Conservation (phyloP, 2,888 invertebrate species). For the Mythimna impura region DNA sequence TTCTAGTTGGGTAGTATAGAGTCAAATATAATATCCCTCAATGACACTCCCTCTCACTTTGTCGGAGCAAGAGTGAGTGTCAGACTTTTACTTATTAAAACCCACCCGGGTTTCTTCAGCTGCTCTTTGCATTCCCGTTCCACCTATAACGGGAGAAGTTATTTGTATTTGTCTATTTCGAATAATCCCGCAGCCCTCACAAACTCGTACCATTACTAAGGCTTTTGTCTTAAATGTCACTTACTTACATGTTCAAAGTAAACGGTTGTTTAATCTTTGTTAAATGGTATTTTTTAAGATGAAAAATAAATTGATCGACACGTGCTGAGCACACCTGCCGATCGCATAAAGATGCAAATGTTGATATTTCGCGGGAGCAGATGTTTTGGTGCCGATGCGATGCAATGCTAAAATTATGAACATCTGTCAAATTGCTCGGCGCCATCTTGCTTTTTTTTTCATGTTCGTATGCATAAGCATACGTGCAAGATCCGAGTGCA, state of each 20-base stretch:
- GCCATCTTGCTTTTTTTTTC: conserved; percentile 40
- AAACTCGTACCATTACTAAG: too few species aligned
- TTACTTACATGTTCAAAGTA: not conserved
- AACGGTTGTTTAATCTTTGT: not conserved
- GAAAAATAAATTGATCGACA: conserved; percentile 41
- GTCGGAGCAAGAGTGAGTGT: too few species aligned
- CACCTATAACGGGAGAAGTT: too few species aligned
- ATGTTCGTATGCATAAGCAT: too few species aligned
- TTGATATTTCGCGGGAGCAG: conserved; percentile 67
- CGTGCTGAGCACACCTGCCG: conserved; percentile 68
- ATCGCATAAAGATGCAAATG: conserved; percentile 63
- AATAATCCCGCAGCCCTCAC: too few species aligned
- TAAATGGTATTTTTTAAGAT: conserved; percentile 12
- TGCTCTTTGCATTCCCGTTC: too few species aligned
- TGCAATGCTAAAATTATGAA: conserved; percentile 50
- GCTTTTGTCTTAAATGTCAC: conserved; percentile 9
- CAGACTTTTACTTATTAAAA: too few species aligned
- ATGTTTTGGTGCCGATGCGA: conserved; percentile 61
- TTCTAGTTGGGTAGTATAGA: too few species aligned
- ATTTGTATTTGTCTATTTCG: too few species aligned
- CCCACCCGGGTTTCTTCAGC: too few species aligned
- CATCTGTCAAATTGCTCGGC: conserved; percentile 63
- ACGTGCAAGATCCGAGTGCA: not conserved
- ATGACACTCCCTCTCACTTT: too few species aligned
- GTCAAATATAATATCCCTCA: too few species aligned